Evolutionary conservation across 2,113 vertebrate species (phyloP), one percentile per base, ranked within the genome.

Genomic region (Oreochromis aureus): DNA sequence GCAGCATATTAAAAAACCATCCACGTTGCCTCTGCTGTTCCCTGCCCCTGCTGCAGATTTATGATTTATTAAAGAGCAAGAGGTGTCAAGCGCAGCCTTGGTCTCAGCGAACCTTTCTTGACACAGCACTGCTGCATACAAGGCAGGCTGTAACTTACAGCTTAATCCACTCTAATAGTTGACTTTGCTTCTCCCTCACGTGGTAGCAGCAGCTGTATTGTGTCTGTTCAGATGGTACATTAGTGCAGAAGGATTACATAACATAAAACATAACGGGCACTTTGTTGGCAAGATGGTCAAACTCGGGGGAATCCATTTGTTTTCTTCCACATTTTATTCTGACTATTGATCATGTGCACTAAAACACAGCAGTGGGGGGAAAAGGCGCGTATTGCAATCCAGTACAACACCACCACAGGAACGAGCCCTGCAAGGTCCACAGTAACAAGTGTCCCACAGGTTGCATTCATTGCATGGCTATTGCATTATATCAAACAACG

Each of bases 11-110:
- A 78, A 78, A 78, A 78, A 78, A 30, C 27, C 73, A 34, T 80
- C 24, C 80, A 83, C 53, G 59, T 55, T 22, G 32, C 80, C 73
- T 76, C 36, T 83, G 73, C 44, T 56, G 22, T 61, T n/a, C 66
- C 51, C 32, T 5, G n/a, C 80, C 63, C 76, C 71, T 59, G 34
- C 32, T 61, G 59, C 53, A 80, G 59, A 54, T 86, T 78, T 53
- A 78, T 78, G 73, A 53, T 53, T 78, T 78, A 78, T 86, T 88
- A 80, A 91, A 88, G 86, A 81, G 80, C 44, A 59, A 58, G 48
- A 85, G 39, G 66, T 82, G 78, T 84, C 89, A 85, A 87, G 48
- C 13, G 15, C 6, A 79, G 69, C 58, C 81, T 84, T 56, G 59
- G 80, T 84, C 32, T 63, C 15, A 53, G 6, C 53, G 73, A 78